Base-by-base conservation (phyloP, 2,888 invertebrate genomes). In the Dicyrtomina minuta region DNA sequence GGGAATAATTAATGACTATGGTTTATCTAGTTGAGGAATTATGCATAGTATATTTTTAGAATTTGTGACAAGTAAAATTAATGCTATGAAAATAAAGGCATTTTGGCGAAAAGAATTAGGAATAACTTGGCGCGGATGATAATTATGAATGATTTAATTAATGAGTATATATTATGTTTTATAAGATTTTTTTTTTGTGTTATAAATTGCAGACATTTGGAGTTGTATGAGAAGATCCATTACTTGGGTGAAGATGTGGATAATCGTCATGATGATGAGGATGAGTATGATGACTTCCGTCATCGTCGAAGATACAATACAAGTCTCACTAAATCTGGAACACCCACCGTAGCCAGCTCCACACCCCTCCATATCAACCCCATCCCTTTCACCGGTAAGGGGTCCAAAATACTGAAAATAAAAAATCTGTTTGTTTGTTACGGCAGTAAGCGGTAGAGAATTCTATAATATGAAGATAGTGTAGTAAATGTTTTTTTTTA, bases 201-300 rank as follows among this genome's bases (percentile, higher is more conserved):
- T n/a, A n/a, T n/a, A n/a, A n/a, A n/a, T 41, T 39, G 5, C 27
- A 83, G 84, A 76, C 83, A 87, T 82, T 84, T 93, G 82, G 90
- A 89, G 80, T 89, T 93, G 80, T 97, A 93, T 85, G 96, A 97
- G 83, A 89, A 92, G 80, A 89, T 93, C 13, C 91, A 90, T 81
- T 95, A 90, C 79, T 87, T 93, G 27, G 95, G 95, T 4, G 90
- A 96, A 80, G 96, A 96, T 81, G 90, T 89, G 10, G 92, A 93
- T 79, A 86, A 88, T 53, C 85, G 86, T 53, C 88, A 88, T 78
- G 92, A 91, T 71, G 84, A 88, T 66, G 89, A 88, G 56, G 91
- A 91, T 72, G 92, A 93, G 78, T 90, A 91, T 74, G 87, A 92
- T 79, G 80, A 80, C 56, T 72, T 78, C 33, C 86, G 93, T 20